Base-by-base conservation (phyloP, 2,797 vertebrate genomes). In the Borostomias antarcticus region DNA sequence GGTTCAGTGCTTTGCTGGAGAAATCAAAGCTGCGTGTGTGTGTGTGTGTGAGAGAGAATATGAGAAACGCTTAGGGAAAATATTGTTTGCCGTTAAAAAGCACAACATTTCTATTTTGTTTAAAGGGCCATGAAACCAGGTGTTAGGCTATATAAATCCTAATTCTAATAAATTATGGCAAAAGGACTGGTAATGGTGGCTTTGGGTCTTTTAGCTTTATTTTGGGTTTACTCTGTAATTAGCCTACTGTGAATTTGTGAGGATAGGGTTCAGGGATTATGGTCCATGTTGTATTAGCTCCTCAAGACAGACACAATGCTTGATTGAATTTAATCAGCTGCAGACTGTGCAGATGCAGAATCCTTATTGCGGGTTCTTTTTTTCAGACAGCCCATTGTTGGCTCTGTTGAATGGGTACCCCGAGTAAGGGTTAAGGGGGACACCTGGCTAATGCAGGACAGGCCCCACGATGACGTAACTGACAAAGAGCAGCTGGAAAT, bases 401-500 rank as follows among this genome's bases (percentile, higher is more conserved):
- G 87, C 62, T 74, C 73, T 1, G 66, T 56, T 85, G 84, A 88
- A 85, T 84, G 79, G 81, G 2, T 43, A 67, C 81, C 78, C 56
- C 26, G 0, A 68, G 72, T 74, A 67, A 76, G 66, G 67, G 56
- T 32, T 58, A 73, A 64, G 72, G 75, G 77, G 78, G 82, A 86
- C 91, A 91, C 91, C 90, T 90, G 89, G 78, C 73, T 1, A 60
- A 72, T 54, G 69, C 62, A 53, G 69, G 61, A 64, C 19, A 28
- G 66, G 26, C 40, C 62, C 62, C 61, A 62, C 78, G 80, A 73
- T 79, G 64, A 70, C 69, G 66, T 71, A 69, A 58, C n/a, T 72
- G 75, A 61, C 52, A 58, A 77, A 69, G 78, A 85, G 85, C 92
- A 92, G 89, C 89, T 92, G 88, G 81, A 82, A 58, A 70, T 63